These are phyloP conservation scores for Bagarius yarrelli DNA, from an alignment of 2,113 vertebrate species.

Conservation along the genomic window DNA sequence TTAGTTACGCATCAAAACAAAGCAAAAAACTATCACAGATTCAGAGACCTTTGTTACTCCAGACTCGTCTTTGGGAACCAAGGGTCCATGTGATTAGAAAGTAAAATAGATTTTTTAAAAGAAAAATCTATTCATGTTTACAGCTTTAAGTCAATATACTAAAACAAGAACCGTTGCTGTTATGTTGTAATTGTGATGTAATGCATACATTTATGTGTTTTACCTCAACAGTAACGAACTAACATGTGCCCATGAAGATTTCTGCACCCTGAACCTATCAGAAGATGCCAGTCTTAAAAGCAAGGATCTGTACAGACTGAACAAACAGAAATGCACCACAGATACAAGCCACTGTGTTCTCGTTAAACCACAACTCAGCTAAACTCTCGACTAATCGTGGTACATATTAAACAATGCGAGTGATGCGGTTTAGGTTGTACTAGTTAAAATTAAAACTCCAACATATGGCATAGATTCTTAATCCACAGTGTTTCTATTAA, in stretches of 20 bases:
- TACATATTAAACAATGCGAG: neutral
- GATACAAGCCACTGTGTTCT: fast-evolving
- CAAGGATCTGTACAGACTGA: conserved; percentile 59
- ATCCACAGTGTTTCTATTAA: conserved; percentile 23
- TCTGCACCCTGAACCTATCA: neutral
- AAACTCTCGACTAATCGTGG: neutral
- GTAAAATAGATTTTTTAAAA: neutral
- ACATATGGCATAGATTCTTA: neutral
- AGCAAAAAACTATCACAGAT: no score
- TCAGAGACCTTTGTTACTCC: neutral
- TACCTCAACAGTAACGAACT: conserved; percentile 55
- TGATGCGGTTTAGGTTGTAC: neutral
- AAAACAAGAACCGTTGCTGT: neutral
- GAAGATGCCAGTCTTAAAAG: conserved; percentile 58
- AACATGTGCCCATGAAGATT: conserved; percentile 29
- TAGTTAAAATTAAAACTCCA: neutral
- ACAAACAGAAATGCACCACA: conserved; percentile 50
- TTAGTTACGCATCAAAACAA: no score
- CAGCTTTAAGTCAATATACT: no score
- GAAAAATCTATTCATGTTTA: no score
- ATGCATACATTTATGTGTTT: neutral
- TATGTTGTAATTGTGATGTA: neutral
- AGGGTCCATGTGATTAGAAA: neutral
- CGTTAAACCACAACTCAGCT: conserved; percentile 28
- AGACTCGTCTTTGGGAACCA: neutral